Evolutionary conservation across 2,888 invertebrate genomes (phyloP), one percentile per base, ranked within the genome.

Genomic region (Metalampra italica): DNA sequence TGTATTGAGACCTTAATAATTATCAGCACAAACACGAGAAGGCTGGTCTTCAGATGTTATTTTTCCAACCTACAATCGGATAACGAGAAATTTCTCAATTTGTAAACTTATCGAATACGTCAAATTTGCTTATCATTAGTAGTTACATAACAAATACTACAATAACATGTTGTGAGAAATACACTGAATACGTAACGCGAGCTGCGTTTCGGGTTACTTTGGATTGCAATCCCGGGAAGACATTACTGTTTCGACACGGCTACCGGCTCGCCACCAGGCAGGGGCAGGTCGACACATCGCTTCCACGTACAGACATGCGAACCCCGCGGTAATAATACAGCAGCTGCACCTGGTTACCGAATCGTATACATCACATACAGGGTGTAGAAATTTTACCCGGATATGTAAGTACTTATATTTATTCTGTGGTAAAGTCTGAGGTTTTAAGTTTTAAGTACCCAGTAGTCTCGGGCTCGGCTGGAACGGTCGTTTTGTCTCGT

Each of bases 261-360:
- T 54, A 50, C 51, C 57, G n/a, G 37, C 39, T 9, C 38, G 34
- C 9, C 22, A 30, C 56, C 22, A 22, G 52, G 55, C 22, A 22
- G 52, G 55, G 51, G 45, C 54, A 45, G 39, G 51, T 54, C 57
- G 52, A 57, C 57, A 52, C 57, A 49, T 57, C 61, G 66, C 65
- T 85, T 86, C 85, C 76, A 77, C 62, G 83, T 81, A 86, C 53
- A 66, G 84, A 72, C 53, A 86, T 60, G 60, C 56, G 83, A 85
- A 73, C 68, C 78, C 63, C 58, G 56, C 64, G 60, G 53, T 51
- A 47, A 47, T 51, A 47, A 47, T 36, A 30, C 30, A 44, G 43
- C 34, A 43, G 40, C 38, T 29, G 41, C 39, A 47, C 7, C 13
- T 40, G 22, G 29, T 22, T 40, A 36, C 5, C 36, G 36, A n/a